Evolutionary conservation across 2,888 invertebrate species (phyloP).

Genomic region (Epinotia brunnichana): DNA sequence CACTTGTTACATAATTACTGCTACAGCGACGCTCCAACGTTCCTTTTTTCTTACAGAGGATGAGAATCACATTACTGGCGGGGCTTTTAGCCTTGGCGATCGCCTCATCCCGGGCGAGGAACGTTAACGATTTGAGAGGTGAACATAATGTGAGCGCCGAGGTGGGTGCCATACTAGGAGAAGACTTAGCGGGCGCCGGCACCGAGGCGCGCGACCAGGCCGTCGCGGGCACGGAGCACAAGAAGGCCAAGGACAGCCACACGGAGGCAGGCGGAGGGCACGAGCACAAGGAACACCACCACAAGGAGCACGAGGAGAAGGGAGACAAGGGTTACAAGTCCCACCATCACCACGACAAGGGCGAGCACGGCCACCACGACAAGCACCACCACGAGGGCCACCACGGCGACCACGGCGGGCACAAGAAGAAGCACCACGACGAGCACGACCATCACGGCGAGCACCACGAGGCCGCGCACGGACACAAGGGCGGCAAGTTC

Average conservation of each 20-base stretch:
- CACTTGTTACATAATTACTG: constrained; percentile 28
- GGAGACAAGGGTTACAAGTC: constrained; percentile 91
- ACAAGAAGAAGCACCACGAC: constrained; percentile 91
- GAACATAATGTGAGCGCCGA: constrained; percentile 56
- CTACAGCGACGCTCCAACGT: constrained; percentile 28
- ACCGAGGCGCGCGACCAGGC: constrained; percentile 65
- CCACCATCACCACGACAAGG: constrained; percentile 90
- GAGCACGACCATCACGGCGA: constrained; percentile 89
- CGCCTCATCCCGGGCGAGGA: constrained; percentile 63
- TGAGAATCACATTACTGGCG: constrained; percentile 68
- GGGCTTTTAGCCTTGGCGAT: constrained; percentile 64
- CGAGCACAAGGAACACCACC: constrained; percentile 87
- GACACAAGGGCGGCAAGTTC: constrained; percentile 91
- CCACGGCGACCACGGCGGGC: constrained; percentile 90
- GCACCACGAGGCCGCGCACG: constrained; percentile 90
- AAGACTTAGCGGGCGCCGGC: constrained; percentile 46
- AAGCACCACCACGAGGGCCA: constrained; percentile 91
- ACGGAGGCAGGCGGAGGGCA: constrained; percentile 88
- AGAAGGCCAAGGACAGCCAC: constrained; percentile 76
- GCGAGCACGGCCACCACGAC: constrained; percentile 90
- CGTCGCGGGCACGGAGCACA: constrained; percentile 80
- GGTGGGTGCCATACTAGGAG: constrained; percentile 45
- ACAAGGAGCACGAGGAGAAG: constrained; percentile 89
- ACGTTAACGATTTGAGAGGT: constrained; percentile 62
- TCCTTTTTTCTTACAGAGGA: constrained; percentile 53